A percentile compares a stretch with the other conserved stretches of the same genome.
These are phyloP conservation scores for Heliocidaris erythrogramma DNA, from an alignment of 35 echinoderm and acorn worm species.

Conservation along the genomic window DNA sequence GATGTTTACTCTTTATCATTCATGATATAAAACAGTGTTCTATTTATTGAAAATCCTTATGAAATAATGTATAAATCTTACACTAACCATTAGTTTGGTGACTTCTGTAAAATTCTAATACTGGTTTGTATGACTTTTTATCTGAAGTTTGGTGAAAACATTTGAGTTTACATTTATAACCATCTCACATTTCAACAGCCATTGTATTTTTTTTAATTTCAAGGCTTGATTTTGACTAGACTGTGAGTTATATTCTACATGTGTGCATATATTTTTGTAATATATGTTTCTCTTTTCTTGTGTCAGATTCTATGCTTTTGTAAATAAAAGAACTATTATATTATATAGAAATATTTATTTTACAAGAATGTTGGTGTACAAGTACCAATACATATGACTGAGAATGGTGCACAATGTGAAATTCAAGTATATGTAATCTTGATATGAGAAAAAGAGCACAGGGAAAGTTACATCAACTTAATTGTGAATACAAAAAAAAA, in stretches of 20 bases:
- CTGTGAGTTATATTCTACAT: neutral
- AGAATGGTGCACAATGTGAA: neutral
- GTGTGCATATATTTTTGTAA: slow-evolving; percentile 19
- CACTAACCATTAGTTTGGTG: neutral
- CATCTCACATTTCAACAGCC: neutral
- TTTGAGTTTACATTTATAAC: neutral
- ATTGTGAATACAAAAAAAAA: too few relatives aligned
- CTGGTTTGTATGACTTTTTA: neutral
- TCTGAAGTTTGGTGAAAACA: neutral
- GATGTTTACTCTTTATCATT: neutral
- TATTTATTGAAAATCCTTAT: neutral
- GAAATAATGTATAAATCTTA: neutral
- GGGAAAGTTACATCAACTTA: neutral
- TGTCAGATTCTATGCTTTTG: slow-evolving; percentile 28
- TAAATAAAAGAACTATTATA: slow-evolving; percentile 48
- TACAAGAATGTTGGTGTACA: neutral
- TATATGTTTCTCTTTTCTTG: slow-evolving; percentile 1
- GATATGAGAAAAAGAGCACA: neutral
- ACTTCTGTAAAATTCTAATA: neutral
- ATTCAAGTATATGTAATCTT: neutral
- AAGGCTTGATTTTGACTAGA: neutral
- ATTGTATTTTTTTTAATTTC: neutral
- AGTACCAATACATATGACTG: neutral
- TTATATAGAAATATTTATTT: neutral
- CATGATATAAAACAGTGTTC: neutral